Conservation (phyloP, 2,113 vertebrate species). For the Ceuthmochares aereus region DNA sequence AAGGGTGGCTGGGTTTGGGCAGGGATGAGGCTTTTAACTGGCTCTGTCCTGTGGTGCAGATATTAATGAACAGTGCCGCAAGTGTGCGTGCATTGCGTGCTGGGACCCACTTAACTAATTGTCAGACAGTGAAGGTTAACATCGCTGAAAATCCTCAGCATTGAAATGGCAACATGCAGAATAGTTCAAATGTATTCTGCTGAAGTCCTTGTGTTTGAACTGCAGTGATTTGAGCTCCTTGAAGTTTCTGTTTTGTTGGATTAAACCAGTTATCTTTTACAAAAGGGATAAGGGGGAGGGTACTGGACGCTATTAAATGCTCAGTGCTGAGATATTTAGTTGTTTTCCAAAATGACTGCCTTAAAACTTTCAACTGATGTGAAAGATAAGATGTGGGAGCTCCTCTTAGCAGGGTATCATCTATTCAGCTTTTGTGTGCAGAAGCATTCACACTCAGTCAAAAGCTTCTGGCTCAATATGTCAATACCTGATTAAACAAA, state of each 20-base stretch:
- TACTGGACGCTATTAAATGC: background rate
- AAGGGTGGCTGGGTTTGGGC: slow-evolving; percentile 23
- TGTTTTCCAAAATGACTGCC: background rate
- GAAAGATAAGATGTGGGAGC: slow-evolving; percentile 36
- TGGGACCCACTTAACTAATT: slow-evolving; percentile 41
- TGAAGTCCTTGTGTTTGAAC: background rate
- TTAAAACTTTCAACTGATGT: slow-evolving; percentile 9
- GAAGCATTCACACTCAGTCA: slow-evolving; percentile 29
- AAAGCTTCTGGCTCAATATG: slow-evolving; percentile 53
- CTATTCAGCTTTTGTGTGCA: slow-evolving; percentile 57
- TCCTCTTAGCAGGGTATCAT: slow-evolving; percentile 51
- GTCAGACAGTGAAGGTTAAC: background rate
- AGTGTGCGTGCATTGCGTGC: background rate
- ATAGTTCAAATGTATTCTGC: background rate
- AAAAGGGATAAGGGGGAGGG: background rate
- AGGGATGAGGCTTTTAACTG: slow-evolving; percentile 31
- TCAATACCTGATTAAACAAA: slow-evolving; percentile 61
- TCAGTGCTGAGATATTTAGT: background rate
- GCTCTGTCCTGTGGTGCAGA: slow-evolving; percentile 26
- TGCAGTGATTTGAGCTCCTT: background rate
- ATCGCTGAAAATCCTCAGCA: background rate
- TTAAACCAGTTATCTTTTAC: background rate
- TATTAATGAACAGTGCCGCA: slow-evolving; percentile 16
- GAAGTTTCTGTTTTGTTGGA: background rate
- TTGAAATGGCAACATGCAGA: background rate